Conservation (phyloP, 2,888 invertebrate genomes). For the Ganaspis brasiliensis region DNA sequence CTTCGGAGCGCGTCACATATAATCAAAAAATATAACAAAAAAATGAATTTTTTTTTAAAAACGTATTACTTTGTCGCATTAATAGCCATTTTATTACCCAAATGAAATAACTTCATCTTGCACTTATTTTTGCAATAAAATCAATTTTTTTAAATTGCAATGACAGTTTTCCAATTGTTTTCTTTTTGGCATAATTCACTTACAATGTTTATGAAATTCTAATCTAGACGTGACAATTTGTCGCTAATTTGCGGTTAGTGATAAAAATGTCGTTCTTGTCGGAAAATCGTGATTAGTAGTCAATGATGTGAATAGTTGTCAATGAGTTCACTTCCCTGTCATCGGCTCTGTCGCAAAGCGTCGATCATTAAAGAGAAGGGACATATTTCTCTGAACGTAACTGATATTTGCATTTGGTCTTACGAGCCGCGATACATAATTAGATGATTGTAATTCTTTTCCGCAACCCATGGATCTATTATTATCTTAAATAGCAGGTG, state of each 20-base stretch:
- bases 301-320: conserved; percentile 35
- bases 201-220: not conserved
- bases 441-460: conserved; percentile 63
- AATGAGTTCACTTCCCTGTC: conserved; percentile 37
- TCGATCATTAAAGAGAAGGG: conserved; percentile 44
- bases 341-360: conserved; percentile 19
- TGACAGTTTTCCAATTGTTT: too few species aligned
- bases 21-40: too few species aligned
- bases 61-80: too few species aligned
- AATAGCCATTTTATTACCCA: too few species aligned
- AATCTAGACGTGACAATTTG: not conserved
- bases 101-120: too few species aligned
- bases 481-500: conserved; percentile 60
- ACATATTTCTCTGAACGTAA: conserved; percentile 62
- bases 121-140: too few species aligned
- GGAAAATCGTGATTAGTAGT: conserved; percentile 30
- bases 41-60: too few species aligned
- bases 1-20: too few species aligned
- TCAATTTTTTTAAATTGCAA: too few species aligned
- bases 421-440: conserved; percentile 62
- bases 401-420: conserved; percentile 63
- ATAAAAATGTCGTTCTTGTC: conserved; percentile 21
- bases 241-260: conserved; percentile 19
- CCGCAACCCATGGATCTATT: conserved; percentile 60
- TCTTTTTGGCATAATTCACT: not conserved